Percentiles rank a stretch among this genome's conserved stretches.
phyloP scores from a whole-genome alignment of 1,140 invertebrate genomes.

The Caenorhabditis brenneri region DNA sequence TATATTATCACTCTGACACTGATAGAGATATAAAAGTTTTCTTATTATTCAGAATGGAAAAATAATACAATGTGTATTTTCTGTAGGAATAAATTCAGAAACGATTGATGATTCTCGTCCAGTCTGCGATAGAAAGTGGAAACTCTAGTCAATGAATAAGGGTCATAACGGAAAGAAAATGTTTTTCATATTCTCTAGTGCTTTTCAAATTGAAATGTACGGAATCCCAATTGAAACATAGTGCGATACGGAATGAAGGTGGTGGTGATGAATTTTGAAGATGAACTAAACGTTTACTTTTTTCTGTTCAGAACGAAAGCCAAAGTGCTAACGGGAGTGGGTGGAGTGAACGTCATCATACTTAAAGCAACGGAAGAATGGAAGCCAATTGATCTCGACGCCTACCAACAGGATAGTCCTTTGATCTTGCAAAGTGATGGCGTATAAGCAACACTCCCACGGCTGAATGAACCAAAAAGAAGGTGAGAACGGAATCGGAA shows the following conservation, averaged over 20 bases:
- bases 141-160: background rate
- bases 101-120: no score
- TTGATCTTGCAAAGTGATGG: background rate
- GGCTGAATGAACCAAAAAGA: background rate
- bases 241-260: background rate
- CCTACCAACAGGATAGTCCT: constrained; percentile 6
- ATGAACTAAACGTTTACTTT: background rate
- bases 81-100: background rate
- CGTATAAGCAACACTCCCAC: background rate
- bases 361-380: background rate
- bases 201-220: background rate
- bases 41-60: background rate
- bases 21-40: no score
- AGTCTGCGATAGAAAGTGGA: background rate
- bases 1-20: no score
- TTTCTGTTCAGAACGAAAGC: background rate
- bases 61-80: background rate
- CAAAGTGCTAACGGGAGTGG: background rate
- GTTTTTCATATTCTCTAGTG: background rate
- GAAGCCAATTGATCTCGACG: constrained; percentile 1
- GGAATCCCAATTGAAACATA: background rate
- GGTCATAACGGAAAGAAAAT: background rate
- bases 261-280: background rate
- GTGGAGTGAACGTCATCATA: background rate
- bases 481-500: background rate